These are phyloP conservation scores for Vireo griseus DNA, from an alignment of 2,797 vertebrate species.

Conservation along the genomic window DNA sequence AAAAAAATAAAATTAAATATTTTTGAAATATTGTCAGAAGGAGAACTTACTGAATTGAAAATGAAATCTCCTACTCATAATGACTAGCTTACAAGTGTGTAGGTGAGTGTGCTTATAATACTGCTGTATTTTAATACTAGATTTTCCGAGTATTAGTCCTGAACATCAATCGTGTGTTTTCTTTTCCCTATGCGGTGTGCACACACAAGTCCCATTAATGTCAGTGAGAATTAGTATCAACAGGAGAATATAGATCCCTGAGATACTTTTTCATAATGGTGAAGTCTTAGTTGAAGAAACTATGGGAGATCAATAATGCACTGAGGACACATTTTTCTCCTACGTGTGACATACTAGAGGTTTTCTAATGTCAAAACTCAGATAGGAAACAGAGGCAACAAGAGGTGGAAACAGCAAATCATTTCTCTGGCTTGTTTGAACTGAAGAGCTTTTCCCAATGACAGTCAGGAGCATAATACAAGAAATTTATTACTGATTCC, in stretches of 20 bases:
- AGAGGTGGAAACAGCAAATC: conserved; percentile 46
- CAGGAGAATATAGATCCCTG: neutral
- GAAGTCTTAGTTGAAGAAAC: neutral
- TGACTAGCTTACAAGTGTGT: neutral
- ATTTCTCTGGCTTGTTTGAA: neutral
- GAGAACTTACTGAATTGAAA: neutral
- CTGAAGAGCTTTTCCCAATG: neutral
- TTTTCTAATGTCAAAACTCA: conserved; percentile 2
- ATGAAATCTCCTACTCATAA: neutral
- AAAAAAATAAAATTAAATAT: neutral
- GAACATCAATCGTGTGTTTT: neutral
- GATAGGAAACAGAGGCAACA: conserved; percentile 19
- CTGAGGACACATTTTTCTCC: neutral
- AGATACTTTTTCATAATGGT: conserved; percentile 24
- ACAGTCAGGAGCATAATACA: conserved; percentile 7
- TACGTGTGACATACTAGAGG: neutral
- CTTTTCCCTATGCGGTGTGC: neutral
- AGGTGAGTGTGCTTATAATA: neutral
- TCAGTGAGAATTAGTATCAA: conserved; percentile 35
- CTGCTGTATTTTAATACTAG: conserved; percentile 16
- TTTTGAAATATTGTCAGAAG: neutral
- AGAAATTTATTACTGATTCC: conserved; percentile 60
- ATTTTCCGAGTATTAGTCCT: neutral
- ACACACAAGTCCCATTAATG: neutral
- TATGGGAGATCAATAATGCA: conserved; percentile 15